Conservation (phyloP, 2,113 vertebrate genomes). For the Dipodomys spectabilis region DNA sequence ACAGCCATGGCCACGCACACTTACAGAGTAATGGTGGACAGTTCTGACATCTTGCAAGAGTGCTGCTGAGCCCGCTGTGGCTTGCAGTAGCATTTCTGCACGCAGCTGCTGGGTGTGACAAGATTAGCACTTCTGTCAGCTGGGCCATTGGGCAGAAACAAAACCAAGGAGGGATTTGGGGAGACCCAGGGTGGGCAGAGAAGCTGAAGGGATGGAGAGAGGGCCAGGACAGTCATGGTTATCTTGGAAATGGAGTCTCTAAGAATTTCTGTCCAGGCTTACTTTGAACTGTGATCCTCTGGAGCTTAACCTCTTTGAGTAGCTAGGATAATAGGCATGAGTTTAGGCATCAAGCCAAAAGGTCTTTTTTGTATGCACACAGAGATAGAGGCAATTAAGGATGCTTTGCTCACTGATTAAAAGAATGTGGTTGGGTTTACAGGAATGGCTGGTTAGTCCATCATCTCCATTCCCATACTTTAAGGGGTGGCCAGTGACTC, state of each 20-base stretch:
- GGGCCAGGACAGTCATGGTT: background rate
- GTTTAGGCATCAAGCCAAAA: too few species aligned
- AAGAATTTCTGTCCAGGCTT: too few species aligned
- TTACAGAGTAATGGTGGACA: slow-evolving; percentile 99
- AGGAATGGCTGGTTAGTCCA: background rate
- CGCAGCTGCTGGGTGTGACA: slow-evolving; percentile 99
- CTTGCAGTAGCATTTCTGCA: slow-evolving; percentile 99
- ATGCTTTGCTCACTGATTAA: background rate
- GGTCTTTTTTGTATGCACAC: background rate
- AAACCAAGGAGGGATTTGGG: slow-evolving; percentile 79
- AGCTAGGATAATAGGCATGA: too few species aligned
- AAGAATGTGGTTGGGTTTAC: background rate
- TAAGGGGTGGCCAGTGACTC: background rate
- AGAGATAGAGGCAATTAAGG: background rate
- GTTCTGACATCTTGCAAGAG: slow-evolving; percentile 99
- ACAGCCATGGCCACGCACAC: slow-evolving; percentile 90
- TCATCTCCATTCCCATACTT: background rate
- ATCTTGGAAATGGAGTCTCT: too few species aligned
- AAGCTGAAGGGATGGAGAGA: background rate
- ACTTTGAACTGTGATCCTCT: too few species aligned
- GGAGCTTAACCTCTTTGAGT: too few species aligned
- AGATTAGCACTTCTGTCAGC: slow-evolving; percentile 92
- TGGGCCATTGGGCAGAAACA: slow-evolving; percentile 71
- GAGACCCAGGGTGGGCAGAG: slow-evolving; percentile 56
- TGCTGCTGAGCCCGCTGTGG: slow-evolving; percentile 98